phyloP scores from a whole-genome alignment of 2,797 vertebrate species.

The Tragopan temminckii region DNA sequence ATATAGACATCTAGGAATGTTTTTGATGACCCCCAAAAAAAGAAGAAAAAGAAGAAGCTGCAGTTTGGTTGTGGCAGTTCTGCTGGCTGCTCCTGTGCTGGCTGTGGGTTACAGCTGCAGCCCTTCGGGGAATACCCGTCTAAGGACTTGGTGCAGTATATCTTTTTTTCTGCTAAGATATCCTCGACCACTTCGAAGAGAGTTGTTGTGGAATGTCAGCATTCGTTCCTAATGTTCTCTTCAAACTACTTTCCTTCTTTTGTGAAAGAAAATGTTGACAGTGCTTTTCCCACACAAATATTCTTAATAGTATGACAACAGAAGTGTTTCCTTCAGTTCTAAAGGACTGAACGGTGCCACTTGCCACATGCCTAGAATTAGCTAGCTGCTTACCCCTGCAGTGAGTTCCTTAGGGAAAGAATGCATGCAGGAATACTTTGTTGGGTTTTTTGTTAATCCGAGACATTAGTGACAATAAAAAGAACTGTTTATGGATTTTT shows the following conservation, averaged over 20 bases:
- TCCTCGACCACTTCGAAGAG: background rate
- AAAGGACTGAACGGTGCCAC: background rate
- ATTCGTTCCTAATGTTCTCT: background rate
- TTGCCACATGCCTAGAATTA: background rate
- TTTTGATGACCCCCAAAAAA: background rate
- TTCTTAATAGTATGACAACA: background rate
- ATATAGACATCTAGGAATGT: background rate
- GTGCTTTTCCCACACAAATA: background rate
- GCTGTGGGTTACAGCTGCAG: background rate
- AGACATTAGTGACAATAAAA: background rate
- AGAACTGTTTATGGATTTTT: background rate
- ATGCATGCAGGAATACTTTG: background rate
- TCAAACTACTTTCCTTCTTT: background rate
- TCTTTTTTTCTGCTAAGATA: background rate
- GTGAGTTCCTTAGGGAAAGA: constrained; percentile 22
- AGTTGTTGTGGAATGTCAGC: background rate
- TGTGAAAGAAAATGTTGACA: background rate
- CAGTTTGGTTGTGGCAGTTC: too few species aligned
- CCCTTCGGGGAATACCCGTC: accelerated
- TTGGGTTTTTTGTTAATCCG: background rate
- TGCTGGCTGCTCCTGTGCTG: background rate
- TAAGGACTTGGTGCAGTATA: background rate
- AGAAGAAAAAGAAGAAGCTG: background rate
- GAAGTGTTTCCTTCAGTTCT: background rate
- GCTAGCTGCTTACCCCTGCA: background rate